Base-by-base conservation (phyloP, 2,888 invertebrate species). In the Ditylenchus weischeri region DNA sequence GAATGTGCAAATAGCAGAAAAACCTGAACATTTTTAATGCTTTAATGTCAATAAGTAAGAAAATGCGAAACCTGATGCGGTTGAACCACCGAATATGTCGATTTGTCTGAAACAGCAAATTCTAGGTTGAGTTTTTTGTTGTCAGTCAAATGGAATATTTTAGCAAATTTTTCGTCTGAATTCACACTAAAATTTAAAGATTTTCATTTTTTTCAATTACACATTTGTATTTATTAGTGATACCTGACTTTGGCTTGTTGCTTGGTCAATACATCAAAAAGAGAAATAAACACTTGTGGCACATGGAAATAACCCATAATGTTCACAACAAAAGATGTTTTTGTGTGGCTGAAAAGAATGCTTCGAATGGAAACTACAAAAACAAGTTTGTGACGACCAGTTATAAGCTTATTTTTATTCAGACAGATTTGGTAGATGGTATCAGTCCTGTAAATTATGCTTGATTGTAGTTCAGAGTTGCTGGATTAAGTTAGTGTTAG, bases 241-340 rank as follows among this genome's bases (percentile, higher is more conserved):
- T 10, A 54, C 54, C 54, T 54, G n/a, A 54, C 21, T 54, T 29
- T 54, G 11, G 54, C 54, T 54, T 54, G 54, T 8, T 29, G 54
- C 13, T 54, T 54, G 11, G 54, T 54, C 23, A 54, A 21, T 29
- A 29, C 21, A 29, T 54, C 54, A 54, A 54, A 23, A 54, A 54
- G 23, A 21, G 10, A 54, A 5, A 54, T 23, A 13, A 29, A 54
- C 54, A 54, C 54, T 13, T 54, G 23, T 13, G 11, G 23, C 7
- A 54, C n/a, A 2, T 29, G 23, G n/a, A 23, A 54, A 23, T 54
- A 4, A 15, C 29, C 54, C 54, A 54, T 29, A 7, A 54, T 54
- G 8, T 11, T 29, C 13, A 54, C 54, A 54, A 10, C 8, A 18
- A 54, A 54, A 29, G 11, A 11, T 13, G 54, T 10, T 54, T 54